Base-by-base conservation (phyloP, 1,140 invertebrate species). In the Pogonomyrmex barbatus region DNA sequence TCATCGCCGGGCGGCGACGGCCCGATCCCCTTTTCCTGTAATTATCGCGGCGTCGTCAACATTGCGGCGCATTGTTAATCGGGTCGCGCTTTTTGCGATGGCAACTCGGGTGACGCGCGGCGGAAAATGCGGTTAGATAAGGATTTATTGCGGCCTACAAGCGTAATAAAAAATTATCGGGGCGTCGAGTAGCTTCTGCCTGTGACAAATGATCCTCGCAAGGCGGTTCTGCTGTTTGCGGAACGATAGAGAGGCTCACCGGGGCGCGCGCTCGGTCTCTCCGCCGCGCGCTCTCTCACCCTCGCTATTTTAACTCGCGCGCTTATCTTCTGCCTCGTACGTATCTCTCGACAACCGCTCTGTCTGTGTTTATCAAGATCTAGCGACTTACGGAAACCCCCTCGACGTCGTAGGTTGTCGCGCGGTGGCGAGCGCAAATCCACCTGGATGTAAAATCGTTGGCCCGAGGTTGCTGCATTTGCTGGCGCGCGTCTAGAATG, bases 111-210 rank as follows among this genome's bases (percentile, higher is more conserved):
- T 4, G 58, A 52, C 76, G 67, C 52, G 30, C 54, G 67, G n/a
- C 56, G 58, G 68, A 30, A 50, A 75, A 75, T 75, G 79, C 56
- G 68, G 68, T 75, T 73, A 83, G 79, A 83, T 83, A 83, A 83
- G 30, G 54, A 62, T 83, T 83, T 83, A 83, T 83, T 62, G 79
- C 42, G 68, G 58, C 10, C 54, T 71, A 33, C 4, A 60, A 39
- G 79, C 42, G 30, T 60, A 62, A 56, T 9, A 73, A 60, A 83
- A 83, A 75, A 58, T 73, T 73, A 81, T 81, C 78, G 30, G 63
- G 36, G 12, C 12, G 39, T 42, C 62, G 50, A 68, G 50, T 45
- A 47, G 63, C 56, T 56, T 60, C 67, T 70, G 65, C 42, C 24
- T 45, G 12, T 50, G 79, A 73, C 79, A 73, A 58, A 82, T 54